Percentiles rank a stretch among this genome's conserved stretches.
Conservation (phyloP, 2,888 invertebrate genomes). For the Diplazon laetatorius region DNA sequence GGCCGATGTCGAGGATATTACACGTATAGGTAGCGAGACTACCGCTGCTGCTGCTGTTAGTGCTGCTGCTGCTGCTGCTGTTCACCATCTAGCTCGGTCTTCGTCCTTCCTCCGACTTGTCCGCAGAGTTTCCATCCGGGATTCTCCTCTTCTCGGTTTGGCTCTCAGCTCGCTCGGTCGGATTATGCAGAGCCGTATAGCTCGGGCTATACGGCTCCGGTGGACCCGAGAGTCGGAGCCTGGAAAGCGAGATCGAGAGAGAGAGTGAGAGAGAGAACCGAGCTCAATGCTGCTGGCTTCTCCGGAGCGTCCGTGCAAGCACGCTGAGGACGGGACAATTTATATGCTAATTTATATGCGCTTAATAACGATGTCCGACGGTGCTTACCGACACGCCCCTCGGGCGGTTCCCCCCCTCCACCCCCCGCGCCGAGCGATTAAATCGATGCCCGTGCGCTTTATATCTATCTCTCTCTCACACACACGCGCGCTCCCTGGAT, state of each 20-base stretch:
- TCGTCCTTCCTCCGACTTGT: slow-evolving; percentile 32
- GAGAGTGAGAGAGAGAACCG: slow-evolving; percentile 14
- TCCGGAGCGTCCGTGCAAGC: slow-evolving; percentile 59
- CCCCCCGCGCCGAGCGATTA: slow-evolving; percentile 71
- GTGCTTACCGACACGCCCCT: slow-evolving; percentile 81
- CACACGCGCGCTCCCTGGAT: too few species aligned
- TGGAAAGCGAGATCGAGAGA: slow-evolving; percentile 24
- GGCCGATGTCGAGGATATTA: slow-evolving; percentile 60
- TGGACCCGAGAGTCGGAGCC: slow-evolving; percentile 63
- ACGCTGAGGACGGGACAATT: slow-evolving; percentile 78
- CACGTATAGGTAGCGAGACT: slow-evolving; percentile 70
- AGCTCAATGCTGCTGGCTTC: slow-evolving; percentile 38
- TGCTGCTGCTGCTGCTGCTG: slow-evolving; percentile 49
- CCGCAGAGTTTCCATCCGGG: slow-evolving; percentile 3
- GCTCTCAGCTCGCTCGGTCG: slow-evolving; percentile 55
- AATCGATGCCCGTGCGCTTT: slow-evolving; percentile 75
- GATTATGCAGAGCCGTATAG: slow-evolving; percentile 78
- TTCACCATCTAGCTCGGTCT: slow-evolving; percentile 43
- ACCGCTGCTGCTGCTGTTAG: too few species aligned
- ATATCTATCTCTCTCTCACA: slow-evolving; percentile 7
- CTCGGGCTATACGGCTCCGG: slow-evolving; percentile 39
- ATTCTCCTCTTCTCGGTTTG: slow-evolving; percentile 23
- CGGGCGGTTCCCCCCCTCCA: slow-evolving; percentile 75
- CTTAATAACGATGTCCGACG: slow-evolving; percentile 82
- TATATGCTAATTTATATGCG: slow-evolving; percentile 83